phyloP scores from a whole-genome alignment of 2,888 invertebrate genomes.

The Argynnis bischoffii region DNA sequence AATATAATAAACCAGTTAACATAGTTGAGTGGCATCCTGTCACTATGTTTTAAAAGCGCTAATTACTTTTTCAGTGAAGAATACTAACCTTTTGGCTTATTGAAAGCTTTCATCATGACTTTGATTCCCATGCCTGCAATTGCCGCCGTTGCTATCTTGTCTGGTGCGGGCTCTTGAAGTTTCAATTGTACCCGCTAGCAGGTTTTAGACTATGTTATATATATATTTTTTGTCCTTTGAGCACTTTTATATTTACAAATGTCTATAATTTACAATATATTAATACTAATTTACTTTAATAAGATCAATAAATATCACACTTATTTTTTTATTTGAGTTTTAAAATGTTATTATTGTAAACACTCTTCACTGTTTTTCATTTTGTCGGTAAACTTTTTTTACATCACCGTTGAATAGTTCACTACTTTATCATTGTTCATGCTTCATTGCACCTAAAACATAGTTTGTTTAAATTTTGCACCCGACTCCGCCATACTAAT shows the following conservation, averaged over 20 bases:
- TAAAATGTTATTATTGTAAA: conserved; percentile 62
- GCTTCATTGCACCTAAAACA: conserved; percentile 52
- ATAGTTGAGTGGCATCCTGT: too few species aligned
- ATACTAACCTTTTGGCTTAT: conserved; percentile 90
- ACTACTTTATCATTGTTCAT: conserved; percentile 58
- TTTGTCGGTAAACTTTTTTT: conserved; percentile 62
- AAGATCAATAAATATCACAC: conserved; percentile 78
- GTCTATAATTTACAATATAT: conserved; percentile 40
- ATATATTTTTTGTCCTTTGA: conserved; percentile 44
- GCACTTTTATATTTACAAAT: conserved; percentile 39
- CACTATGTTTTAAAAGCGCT: too few species aligned
- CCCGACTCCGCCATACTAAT: conserved; percentile 45
- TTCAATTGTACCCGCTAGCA: conserved; percentile 50
- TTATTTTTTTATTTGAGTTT: conserved; percentile 51
- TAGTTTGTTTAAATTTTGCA: conserved; percentile 49
- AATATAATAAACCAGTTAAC: not conserved
- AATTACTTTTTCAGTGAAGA: not conserved
- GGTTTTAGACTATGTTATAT: conserved; percentile 31
- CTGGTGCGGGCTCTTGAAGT: conserved; percentile 60
- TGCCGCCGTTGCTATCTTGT: conserved; percentile 70
- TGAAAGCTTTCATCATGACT: conserved; percentile 92
- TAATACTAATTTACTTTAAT: conserved; percentile 51
- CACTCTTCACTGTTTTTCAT: conserved; percentile 82
- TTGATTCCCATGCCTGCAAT: conserved; percentile 92
- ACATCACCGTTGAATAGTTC: conserved; percentile 66